phyloP scores from a whole-genome alignment of 2,797 vertebrate species.

The Crocidura indochinensis region DNA sequence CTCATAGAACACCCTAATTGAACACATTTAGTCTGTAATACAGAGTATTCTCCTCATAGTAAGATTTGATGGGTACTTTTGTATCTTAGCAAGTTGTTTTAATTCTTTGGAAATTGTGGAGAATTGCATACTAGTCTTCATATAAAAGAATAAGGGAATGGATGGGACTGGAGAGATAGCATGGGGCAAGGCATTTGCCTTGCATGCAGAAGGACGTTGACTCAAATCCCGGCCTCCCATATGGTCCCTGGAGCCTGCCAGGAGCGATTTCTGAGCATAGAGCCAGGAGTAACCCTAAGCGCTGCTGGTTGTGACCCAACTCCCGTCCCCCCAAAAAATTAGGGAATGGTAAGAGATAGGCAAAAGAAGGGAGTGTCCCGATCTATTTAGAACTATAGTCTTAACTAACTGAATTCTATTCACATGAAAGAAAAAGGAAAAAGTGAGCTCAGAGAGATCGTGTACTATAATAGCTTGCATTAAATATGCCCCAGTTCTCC shows the following conservation, averaged over 20 bases:
- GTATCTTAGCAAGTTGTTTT: background rate
- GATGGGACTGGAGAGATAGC: too few relatives aligned
- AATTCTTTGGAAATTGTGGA: conserved; percentile 12
- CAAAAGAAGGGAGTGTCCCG: background rate
- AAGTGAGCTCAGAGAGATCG: background rate
- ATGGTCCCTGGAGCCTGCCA: too few relatives aligned
- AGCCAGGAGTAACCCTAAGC: too few relatives aligned
- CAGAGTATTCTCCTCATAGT: background rate
- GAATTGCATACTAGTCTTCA: background rate
- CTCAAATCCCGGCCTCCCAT: too few relatives aligned
- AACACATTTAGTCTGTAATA: background rate
- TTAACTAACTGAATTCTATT: conserved; percentile 21
- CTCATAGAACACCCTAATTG: background rate
- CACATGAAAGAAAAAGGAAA: background rate
- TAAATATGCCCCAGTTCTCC: background rate
- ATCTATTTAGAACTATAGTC: background rate
- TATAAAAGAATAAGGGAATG: background rate
- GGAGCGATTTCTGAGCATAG: too few relatives aligned
- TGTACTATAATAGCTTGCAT: background rate
- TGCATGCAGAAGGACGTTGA: too few relatives aligned
- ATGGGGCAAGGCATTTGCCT: too few relatives aligned
- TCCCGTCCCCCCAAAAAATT: background rate
- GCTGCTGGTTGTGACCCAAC: too few relatives aligned
- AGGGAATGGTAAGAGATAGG: background rate
- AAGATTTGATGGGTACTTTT: background rate